These are phyloP conservation scores for Lemur catta DNA, from an alignment of 2,797 vertebrate species.

Conservation along the genomic window DNA sequence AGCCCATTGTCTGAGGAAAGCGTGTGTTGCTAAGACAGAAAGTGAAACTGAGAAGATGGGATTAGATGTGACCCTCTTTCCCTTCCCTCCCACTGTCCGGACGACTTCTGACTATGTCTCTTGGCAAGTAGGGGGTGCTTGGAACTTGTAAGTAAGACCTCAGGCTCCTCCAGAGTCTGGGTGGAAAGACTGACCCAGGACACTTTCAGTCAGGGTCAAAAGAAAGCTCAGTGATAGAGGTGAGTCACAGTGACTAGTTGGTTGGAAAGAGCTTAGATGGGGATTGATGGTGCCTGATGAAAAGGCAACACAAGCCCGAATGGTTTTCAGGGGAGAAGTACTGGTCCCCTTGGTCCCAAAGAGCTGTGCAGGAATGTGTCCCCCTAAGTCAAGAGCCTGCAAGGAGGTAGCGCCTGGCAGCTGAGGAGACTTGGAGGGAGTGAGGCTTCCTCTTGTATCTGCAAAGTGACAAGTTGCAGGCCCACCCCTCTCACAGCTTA, in stretches of 20 bases:
- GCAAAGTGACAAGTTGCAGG: neutral
- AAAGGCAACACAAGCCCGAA: neutral
- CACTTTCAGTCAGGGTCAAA: neutral
- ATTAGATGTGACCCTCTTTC: neutral
- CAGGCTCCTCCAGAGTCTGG: neutral
- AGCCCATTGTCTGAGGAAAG: neutral
- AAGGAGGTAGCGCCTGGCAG: neutral
- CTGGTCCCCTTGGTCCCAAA: fast-evolving
- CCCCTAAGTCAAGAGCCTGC: fast-evolving
- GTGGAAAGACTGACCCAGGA: neutral
- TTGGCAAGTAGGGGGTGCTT: neutral
- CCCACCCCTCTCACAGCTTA: neutral
- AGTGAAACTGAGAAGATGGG: neutral
- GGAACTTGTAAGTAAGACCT: neutral
- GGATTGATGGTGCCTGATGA: neutral
- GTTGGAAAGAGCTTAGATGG: neutral
- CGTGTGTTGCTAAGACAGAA: neutral
- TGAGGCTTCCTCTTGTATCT: neutral
- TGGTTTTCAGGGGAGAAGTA: neutral
- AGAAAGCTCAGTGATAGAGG: neutral
- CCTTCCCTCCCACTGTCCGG: neutral
- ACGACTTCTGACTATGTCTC: neutral
- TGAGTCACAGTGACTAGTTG: neutral
- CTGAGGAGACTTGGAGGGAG: fast-evolving
- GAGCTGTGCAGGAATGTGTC: neutral